These are phyloP conservation scores for Xiphias gladius DNA, from an alignment of 2,113 vertebrate species.

Conservation along the genomic window DNA sequence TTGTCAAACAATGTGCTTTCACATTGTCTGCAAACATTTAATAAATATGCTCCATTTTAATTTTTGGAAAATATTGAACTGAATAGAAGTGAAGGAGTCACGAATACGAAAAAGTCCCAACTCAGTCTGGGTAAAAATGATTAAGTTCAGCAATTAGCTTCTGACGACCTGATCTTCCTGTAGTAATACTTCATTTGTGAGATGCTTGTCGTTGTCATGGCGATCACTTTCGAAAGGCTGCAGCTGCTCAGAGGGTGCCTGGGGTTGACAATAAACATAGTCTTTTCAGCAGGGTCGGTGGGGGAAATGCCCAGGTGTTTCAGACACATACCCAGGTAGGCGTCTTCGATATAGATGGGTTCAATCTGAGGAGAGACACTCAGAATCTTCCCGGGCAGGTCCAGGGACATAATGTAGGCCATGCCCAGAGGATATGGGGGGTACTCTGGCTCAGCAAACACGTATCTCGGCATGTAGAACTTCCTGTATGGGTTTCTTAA, in stretches of 20 bases:
- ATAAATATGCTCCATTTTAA: background rate
- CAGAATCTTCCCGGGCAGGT: conserved; percentile 91
- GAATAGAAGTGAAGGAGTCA: background rate
- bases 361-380: conserved; percentile 86
- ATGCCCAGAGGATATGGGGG: conserved; percentile 96
- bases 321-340: conserved; percentile 81
- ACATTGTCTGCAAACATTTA: background rate
- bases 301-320: conserved; percentile 66
- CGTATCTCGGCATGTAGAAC: conserved; percentile 90
- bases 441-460: conserved; percentile 89
- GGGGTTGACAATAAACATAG: conserved; percentile 58
- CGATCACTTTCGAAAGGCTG: conserved; percentile 68
- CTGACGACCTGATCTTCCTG: conserved; percentile 39
- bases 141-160: conserved; percentile 6
- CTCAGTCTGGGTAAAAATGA: background rate
- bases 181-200: conserved; percentile 63
- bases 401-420: conserved; percentile 92
- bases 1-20: background rate
- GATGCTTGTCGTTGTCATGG: conserved; percentile 34
- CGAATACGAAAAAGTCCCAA: background rate
- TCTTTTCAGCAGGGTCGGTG: background rate
- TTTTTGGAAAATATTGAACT: too few species aligned
- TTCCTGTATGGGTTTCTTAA: conserved; percentile 89
- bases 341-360: conserved; percentile 92
- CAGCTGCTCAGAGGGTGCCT: conserved; percentile 55